Conservation (phyloP, 2,797 vertebrate genomes). For the Sebastiscus tertius region DNA sequence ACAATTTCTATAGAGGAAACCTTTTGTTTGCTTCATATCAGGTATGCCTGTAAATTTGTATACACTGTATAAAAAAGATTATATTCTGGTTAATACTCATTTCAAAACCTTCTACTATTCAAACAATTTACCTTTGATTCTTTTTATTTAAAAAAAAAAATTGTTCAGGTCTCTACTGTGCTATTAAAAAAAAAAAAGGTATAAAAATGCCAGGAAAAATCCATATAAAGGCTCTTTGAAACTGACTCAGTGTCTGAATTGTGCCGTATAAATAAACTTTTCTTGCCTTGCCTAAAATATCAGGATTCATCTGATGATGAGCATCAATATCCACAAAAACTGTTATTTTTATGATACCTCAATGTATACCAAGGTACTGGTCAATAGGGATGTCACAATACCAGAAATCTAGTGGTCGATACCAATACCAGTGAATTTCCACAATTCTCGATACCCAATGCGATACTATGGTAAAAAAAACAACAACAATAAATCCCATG, state of each 20-base stretch:
- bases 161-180: too few species aligned
- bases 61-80: too few species aligned
- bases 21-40: background rate
- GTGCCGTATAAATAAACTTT: background rate
- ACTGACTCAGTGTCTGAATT: background rate
- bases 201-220: background rate
- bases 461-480: too few species aligned
- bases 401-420: too few species aligned
- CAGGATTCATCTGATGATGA: background rate
- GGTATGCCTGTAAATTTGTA: background rate
- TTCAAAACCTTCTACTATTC: background rate
- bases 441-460: too few species aligned
- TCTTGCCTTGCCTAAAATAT: background rate
- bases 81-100: background rate
- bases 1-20: background rate
- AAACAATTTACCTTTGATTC: background rate
- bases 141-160: too few species aligned
- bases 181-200: background rate
- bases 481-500: too few species aligned
- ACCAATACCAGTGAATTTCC: too few species aligned
- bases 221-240: background rate
- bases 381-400: too few species aligned
- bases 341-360: background rate
- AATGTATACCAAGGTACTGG: background rate
- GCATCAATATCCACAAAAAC: background rate